Evolutionary conservation across 2,113 vertebrate species (phyloP), one percentile per base, ranked within the genome.

Genomic region (Anser brachyrhynchus): DNA sequence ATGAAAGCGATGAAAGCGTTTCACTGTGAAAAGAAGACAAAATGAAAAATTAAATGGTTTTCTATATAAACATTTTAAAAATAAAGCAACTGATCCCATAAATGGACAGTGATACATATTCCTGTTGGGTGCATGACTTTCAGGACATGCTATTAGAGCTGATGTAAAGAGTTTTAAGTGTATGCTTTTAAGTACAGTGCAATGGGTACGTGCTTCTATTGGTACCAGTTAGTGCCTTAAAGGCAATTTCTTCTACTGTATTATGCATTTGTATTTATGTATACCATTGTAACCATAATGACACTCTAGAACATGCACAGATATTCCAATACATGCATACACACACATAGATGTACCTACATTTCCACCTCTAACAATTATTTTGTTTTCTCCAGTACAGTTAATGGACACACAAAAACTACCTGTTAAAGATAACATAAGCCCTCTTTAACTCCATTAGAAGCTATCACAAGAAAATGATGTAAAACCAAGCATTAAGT

Each of bases 1-100:
- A 97, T 39, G 97, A 96, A 39, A 96, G 75, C 0, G 97, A 97
- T 9, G 96, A 95, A 31, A 84, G 54, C 0, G 90, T 96, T 79
- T 93, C 95, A 66, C 98, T 98, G 96, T 31, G 33, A 94, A 97
- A 87, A 95, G 19, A 95, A 25, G 37, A 80, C 28, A 31, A 73
- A 91, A 69, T 31, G 2, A 82, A 72, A 4, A 94, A 58, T 28
- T 51, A 3, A 17, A 54, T 13, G 18, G 25, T 14, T 58, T 89
- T 81, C n/a, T 66, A 22, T 33, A 82, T 16, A 77, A 85, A 62
- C 3, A 26, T 28, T 20, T 81, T 52, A 4, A 35, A 84, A 82
- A 49, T n/a, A 95, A 85, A 7, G 3, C 43, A 73, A 43, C 3
- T 15, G 10, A 67, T 69, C 15, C 64, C 11, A 11, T 43, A 54